Conservation (phyloP, 30 jellyfish, hydroid and myxozoan genomes). For the Turritopsis dohrnii region DNA sequence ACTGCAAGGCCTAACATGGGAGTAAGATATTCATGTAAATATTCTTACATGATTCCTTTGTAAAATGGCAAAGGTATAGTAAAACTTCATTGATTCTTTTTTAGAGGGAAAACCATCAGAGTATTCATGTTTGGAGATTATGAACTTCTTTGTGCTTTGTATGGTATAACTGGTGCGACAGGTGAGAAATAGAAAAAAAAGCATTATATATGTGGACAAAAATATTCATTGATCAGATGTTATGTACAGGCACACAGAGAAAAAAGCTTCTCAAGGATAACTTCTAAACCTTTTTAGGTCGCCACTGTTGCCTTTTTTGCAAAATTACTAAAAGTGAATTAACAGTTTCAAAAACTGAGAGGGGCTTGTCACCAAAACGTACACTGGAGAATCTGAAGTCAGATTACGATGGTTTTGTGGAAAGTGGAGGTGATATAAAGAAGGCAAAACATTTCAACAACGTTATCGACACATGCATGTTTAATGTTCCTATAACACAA, state of each 20-base stretch:
- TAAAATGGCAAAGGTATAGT: neutral
- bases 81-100: neutral
- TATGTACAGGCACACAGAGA: neutral
- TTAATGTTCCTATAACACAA: conserved; percentile 26
- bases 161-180: conserved; percentile 34
- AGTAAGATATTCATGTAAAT: neutral
- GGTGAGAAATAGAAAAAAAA: conserved; percentile 18
- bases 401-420: neutral
- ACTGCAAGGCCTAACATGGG: neutral
- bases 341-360: neutral
- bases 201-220: neutral
- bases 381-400: conserved; percentile 9
- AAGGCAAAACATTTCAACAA: conserved; percentile 15
- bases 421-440: conserved; percentile 24
- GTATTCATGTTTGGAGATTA: conserved; percentile 33
- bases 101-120: neutral
- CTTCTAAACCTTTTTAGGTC: neutral
- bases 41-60: neutral
- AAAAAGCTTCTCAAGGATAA: neutral
- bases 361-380: neutral
- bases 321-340: neutral
- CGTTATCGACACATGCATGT: conserved; percentile 10
- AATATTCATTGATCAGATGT: neutral
- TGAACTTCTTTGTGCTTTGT: conserved; percentile 6
- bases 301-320: no score